Conservation (phyloP, 1,140 invertebrate species). For the Contarinia nasturtii region DNA sequence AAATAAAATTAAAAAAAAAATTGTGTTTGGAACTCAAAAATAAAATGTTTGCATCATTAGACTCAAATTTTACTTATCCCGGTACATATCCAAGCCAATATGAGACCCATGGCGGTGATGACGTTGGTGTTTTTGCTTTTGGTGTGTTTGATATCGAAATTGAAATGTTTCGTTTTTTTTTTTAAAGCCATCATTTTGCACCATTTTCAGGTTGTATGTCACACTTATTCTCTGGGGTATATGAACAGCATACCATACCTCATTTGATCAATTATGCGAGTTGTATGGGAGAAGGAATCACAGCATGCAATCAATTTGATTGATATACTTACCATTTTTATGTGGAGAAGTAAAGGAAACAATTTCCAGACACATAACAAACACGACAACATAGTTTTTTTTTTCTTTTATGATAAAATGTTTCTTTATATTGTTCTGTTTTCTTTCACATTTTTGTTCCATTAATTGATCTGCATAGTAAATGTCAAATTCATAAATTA, state of each 20-base stretch:
- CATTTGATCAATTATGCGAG: conserved; percentile 45
- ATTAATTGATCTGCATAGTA: too few relatives aligned
- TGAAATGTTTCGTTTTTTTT: not conserved
- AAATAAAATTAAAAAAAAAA: too few relatives aligned
- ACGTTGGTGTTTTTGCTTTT: conserved; percentile 27
- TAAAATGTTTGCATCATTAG: not conserved
- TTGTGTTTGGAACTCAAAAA: not conserved
- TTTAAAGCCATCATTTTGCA: not conserved
- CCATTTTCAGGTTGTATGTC: conserved; percentile 33
- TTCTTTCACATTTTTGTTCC: too few relatives aligned
- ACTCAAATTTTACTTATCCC: conserved; percentile 17
- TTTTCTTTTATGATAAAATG: too few relatives aligned
- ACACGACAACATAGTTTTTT: too few relatives aligned
- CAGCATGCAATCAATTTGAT: conserved; percentile 18
- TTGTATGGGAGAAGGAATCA: conserved; percentile 32
- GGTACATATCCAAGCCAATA: conserved; percentile 20
- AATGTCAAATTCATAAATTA: too few relatives aligned
- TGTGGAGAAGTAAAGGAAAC: too few relatives aligned
- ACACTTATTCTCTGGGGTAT: conserved; percentile 44
- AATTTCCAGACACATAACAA: too few relatives aligned
- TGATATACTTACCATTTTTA: too few relatives aligned
- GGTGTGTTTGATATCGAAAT: not conserved
- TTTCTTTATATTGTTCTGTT: too few relatives aligned
- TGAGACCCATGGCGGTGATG: conserved; percentile 34
- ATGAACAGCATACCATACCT: conserved; percentile 50